These are phyloP conservation scores for Rhyzopertha dominica DNA, from an alignment of 1,140 invertebrate genomes.

Conservation along the genomic window DNA sequence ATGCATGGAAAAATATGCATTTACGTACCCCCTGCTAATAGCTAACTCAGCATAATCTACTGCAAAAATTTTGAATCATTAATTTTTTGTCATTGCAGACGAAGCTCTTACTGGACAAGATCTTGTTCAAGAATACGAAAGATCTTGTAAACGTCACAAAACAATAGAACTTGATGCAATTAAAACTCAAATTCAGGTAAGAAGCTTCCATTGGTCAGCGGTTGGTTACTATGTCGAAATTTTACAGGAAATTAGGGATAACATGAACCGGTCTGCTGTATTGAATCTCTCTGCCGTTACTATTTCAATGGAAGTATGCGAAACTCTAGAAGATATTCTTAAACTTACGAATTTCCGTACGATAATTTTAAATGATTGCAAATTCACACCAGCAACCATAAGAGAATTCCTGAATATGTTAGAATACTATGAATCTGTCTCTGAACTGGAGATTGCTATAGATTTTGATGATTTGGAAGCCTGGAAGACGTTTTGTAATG, in stretches of 20 bases:
- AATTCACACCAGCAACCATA: slow-evolving; percentile 34
- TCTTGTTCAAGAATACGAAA: slow-evolving; percentile 30
- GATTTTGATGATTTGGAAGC: slow-evolving; percentile 33
- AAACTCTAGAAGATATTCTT: slow-evolving; percentile 39
- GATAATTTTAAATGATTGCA: slow-evolving; percentile 33
- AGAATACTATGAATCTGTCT: slow-evolving; percentile 37
- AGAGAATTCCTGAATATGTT: slow-evolving; percentile 38
- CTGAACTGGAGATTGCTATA: slow-evolving; percentile 32
- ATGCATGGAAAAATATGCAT: slow-evolving; percentile 6
- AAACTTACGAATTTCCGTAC: slow-evolving; percentile 37
- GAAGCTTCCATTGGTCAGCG: background rate
- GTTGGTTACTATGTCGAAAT: background rate
- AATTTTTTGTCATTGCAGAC: slow-evolving; percentile 14
- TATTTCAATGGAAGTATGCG: slow-evolving; percentile 35
- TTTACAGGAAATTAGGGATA: slow-evolving; percentile 37
- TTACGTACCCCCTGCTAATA: too few relatives aligned
- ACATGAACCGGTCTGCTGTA: slow-evolving; percentile 36
- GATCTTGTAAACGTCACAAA: slow-evolving; percentile 34
- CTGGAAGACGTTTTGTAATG: slow-evolving; percentile 34
- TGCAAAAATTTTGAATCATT: too few relatives aligned
- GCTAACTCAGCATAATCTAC: too few relatives aligned
- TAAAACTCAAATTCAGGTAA: slow-evolving; percentile 31
- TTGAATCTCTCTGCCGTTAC: slow-evolving; percentile 34
- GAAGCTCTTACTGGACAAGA: slow-evolving; percentile 26
- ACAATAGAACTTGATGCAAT: slow-evolving; percentile 36